Base-by-base conservation (phyloP, 2,888 invertebrate species). In the Lepetodrilus schrolli region DNA sequence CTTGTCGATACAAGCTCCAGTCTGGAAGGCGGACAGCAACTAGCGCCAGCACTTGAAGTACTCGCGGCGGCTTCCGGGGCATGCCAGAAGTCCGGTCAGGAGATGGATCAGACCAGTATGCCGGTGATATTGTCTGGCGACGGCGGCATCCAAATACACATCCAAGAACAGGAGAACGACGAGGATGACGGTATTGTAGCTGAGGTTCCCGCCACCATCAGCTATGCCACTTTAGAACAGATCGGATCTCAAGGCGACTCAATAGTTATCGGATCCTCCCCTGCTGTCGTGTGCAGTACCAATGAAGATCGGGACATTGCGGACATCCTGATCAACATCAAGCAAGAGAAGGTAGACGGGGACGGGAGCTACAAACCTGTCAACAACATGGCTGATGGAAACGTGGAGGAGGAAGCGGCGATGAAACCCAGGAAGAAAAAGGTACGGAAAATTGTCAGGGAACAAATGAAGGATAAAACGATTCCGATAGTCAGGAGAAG, bases 241-340 rank as follows among this genome's bases (percentile, higher is more conserved):
- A 17, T 43, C 2, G 43, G 43, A 3, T n/a, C 13, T n/a, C n/a
- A n/a, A n/a, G 43, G 43, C n/a, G 43, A 43, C 43, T n/a, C n/a
- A n/a, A 1, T 43, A 17, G 43, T 43, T 43, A 13, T 3, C 2
- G 43, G 43, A 43, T 17, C n/a, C n/a, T 17, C 10, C 2, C n/a
- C n/a, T n/a, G n/a, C n/a, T n/a, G n/a, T n/a, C n/a, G n/a, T n/a
- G n/a, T n/a, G n/a, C n/a, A 58, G 17, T 30, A 21, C 23, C 2
- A 58, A 30, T 30, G 58, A 58, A 30, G 58, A 58, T 30, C 58
- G 26, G 23, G 58, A 58, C 30, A 58, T 58, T n/a, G 58, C 58
- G 13, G 58, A 58, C 58, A 58, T 58, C n/a, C 30, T 58, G 26
- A 58, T 58, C 58, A 58, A 58, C 58, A 58, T 58, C 58, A 58